Evolutionary conservation across 1,140 invertebrate species (phyloP), one percentile per base, ranked within the genome.

Genomic region (Riptortus pedestris): DNA sequence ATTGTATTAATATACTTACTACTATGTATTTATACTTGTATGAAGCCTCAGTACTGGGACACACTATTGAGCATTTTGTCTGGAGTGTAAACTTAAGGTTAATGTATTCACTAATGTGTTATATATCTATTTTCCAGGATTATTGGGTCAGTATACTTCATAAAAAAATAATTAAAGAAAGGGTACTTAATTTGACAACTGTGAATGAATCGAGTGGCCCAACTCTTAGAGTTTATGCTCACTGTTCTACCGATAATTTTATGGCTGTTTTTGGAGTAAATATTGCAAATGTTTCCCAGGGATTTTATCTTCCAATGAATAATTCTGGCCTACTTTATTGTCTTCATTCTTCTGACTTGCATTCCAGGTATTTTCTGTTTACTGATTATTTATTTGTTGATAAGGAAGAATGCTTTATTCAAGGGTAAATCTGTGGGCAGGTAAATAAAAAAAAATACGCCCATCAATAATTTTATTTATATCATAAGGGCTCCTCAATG

Each of bases 181-280:
- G 31, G 24, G 64, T 65, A 2, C 31, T 65, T 18, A 60, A 60
- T 61, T 27, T 65, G 16, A 24, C 24, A 5, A 26, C 9, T 28
- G 9, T 62, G n/a, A 38, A 29, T 12, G 45, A 28, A 22, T 14
- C 18, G 11, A n/a, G 27, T 16, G 45, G 38, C n/a, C 20, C 18
- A 51, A 62, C 62, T 16, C 47, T 65, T 1, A 28, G 64, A 52
- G 31, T 31, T 9, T 65, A 60, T 38, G 57, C 57, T 29, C 64
- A 65, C 38, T 65, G 64, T 51, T 60, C 57, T 1, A 24, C 20
- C 26, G n/a, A 18, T 11, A 26, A 33, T 16, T 12, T 11, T 14
- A 16, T 51, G 24, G 64, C 60, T 28, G n/a, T 65, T 26, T 65
- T 60, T 31, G 64, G 64, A 33, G 33, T 65, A 2, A 65, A 60